phyloP scores from a whole-genome alignment of 2,797 vertebrate species.

The Eleutherodactylus coqui region DNA sequence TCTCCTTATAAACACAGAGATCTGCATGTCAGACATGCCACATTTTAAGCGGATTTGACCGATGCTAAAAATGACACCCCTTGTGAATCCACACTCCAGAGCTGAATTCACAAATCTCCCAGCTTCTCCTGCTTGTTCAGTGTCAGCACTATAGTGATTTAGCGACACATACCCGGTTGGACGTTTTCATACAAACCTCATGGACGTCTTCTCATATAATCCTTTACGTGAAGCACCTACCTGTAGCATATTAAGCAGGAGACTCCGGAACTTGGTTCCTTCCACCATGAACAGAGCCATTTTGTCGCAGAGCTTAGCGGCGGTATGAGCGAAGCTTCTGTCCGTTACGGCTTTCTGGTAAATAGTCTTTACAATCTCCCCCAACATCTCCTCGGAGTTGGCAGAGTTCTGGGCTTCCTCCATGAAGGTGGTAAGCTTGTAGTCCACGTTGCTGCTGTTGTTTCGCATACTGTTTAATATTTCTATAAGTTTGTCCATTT shows the following conservation, averaged over 20 bases:
- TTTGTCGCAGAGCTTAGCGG: slow-evolving; percentile 94
- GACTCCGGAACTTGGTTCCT: slow-evolving; percentile 95
- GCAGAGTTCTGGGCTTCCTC: slow-evolving; percentile 94
- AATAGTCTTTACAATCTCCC: slow-evolving; percentile 90
- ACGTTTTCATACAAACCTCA: too few relatives aligned
- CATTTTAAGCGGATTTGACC: too few relatives aligned
- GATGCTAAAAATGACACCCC: too few relatives aligned
- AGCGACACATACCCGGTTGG: too few relatives aligned
- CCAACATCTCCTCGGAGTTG: slow-evolving; percentile 89
- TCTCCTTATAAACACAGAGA: too few relatives aligned
- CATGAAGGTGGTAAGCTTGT: slow-evolving; percentile 93
- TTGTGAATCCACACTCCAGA: neutral
- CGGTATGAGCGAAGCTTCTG: slow-evolving; percentile 92
- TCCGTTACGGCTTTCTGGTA: slow-evolving; percentile 92
- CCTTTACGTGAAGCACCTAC: slow-evolving; percentile 70
- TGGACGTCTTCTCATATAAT: neutral
- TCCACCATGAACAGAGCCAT: slow-evolving; percentile 98
- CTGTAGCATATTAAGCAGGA: slow-evolving; percentile 97
- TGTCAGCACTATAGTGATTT: too few relatives aligned
- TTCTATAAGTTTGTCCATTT: slow-evolving; percentile 92
- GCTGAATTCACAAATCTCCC: neutral
- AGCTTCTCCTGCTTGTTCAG: neutral
- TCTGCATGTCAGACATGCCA: too few relatives aligned
- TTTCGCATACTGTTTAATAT: slow-evolving; percentile 96
- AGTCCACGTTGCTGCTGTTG: slow-evolving; percentile 91